Evolutionary conservation across 2,797 vertebrate genomes (phyloP).

Genomic region (Spheniscus humboldti): DNA sequence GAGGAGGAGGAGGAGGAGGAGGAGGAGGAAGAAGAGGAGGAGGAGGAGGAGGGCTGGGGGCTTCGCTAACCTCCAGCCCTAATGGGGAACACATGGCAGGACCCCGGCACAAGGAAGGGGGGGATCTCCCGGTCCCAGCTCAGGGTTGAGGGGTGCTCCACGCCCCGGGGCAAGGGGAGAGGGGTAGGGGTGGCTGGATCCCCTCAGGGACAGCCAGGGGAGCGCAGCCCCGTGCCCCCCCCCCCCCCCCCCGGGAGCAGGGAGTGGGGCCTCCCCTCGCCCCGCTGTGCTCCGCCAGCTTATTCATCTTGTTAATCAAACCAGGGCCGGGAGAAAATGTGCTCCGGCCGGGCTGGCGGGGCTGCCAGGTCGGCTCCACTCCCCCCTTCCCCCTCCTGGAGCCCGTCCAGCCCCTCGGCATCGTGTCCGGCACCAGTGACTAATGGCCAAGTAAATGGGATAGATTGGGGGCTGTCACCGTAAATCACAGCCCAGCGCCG

Average conservation of each 20-base stretch:
- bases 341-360: background rate
- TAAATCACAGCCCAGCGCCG: background rate
- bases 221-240: background rate
- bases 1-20: background rate
- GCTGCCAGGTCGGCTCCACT: background rate
- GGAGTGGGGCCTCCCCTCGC: background rate
- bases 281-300: background rate
- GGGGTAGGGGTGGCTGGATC: background rate
- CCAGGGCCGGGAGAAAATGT: background rate
- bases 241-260: background rate
- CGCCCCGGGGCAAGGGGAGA: background rate
- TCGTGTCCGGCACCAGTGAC: background rate
- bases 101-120: background rate
- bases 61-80: constrained; percentile 11
- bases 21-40: background rate
- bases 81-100: constrained; percentile 66
- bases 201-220: background rate
- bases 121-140: background rate
- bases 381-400: background rate
- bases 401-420: background rate
- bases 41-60: background rate
- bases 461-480: background rate
- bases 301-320: constrained; percentile 35
- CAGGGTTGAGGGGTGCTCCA: background rate
- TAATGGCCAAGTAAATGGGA: background rate